Evolutionary conservation across 1,140 invertebrate species (phyloP).

Genomic region (Heliconius hermathena): DNA sequence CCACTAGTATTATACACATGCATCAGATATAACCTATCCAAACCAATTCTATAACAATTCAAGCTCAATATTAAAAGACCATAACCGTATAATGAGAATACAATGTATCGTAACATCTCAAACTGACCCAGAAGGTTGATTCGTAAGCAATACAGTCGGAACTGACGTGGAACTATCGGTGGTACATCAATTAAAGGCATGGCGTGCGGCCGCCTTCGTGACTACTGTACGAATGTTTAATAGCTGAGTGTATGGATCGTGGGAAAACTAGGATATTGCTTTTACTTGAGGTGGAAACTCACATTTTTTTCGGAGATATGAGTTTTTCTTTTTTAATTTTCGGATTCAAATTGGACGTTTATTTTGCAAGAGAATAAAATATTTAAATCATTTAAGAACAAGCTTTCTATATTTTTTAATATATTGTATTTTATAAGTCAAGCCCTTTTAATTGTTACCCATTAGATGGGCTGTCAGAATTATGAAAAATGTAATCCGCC

Average conservation of each 20-base stretch:
- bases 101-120: conserved; percentile 20
- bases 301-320: background rate
- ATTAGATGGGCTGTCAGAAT: no score
- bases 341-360: no score
- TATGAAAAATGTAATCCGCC: no score
- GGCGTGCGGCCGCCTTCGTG: conserved; percentile 43
- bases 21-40: no score
- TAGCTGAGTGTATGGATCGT: conserved; percentile 44
- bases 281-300: conserved; percentile 21
- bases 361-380: no score
- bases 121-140: conserved; percentile 36
- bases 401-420: no score
- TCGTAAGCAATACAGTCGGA: conserved; percentile 26
- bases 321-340: no score
- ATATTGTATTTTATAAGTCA: no score
- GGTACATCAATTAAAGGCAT: conserved; percentile 50
- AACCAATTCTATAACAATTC: background rate
- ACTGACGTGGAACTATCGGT: conserved; percentile 39
- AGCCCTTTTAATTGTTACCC: no score
- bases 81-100: conserved; percentile 1
- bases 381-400: no score
- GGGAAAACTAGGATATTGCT: conserved; percentile 41
- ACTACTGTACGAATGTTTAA: conserved; percentile 48
- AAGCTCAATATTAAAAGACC: background rate
- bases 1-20: no score